phyloP scores from a whole-genome alignment of 2,888 invertebrate species.

The Caenorhabditis sinica region DNA sequence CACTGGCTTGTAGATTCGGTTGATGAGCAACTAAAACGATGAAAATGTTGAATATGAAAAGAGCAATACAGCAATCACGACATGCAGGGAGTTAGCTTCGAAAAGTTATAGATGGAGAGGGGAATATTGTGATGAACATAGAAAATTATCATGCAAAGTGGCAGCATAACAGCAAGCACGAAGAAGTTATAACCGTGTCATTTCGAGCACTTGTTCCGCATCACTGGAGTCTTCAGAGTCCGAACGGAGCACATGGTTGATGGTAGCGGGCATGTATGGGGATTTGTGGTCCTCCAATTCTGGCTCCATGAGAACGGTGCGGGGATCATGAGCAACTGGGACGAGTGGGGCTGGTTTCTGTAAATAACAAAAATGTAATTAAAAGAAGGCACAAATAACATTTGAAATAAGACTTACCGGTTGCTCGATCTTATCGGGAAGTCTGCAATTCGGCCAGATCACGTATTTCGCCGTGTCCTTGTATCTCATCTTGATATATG shows the following conservation, averaged over 20 bases:
- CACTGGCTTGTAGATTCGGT: slow-evolving; percentile 51
- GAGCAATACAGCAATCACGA: slow-evolving; percentile 10
- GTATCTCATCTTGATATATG: slow-evolving; percentile 74
- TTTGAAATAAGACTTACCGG: slow-evolving; percentile 24
- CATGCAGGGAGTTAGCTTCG: background rate
- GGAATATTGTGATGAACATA: background rate
- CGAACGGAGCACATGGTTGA: slow-evolving; percentile 74
- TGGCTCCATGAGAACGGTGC: slow-evolving; percentile 67
- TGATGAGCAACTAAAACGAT: slow-evolving; percentile 58
- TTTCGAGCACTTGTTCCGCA: slow-evolving; percentile 72
- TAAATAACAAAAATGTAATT: no score
- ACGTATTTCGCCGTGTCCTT: slow-evolving; percentile 74
- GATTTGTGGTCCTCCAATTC: slow-evolving; percentile 74
- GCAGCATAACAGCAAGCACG: background rate
- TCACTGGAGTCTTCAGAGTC: slow-evolving; percentile 76
- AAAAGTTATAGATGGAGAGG: background rate
- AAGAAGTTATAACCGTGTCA: slow-evolving; percentile 71
- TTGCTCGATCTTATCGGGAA: slow-evolving; percentile 59
- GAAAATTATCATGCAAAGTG: slow-evolving; percentile 26
- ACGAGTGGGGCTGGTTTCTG: slow-evolving; percentile 58
- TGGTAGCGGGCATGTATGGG: slow-evolving; percentile 74
- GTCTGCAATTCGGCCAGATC: slow-evolving; percentile 73
- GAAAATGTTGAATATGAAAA: background rate
- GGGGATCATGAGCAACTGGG: slow-evolving; percentile 59
- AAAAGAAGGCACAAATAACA: no score